A percentile compares a stretch with the other conserved stretches of the same genome.
These are phyloP conservation scores for Electrona antarctica DNA, from an alignment of 2,113 vertebrate species.

Conservation along the genomic window DNA sequence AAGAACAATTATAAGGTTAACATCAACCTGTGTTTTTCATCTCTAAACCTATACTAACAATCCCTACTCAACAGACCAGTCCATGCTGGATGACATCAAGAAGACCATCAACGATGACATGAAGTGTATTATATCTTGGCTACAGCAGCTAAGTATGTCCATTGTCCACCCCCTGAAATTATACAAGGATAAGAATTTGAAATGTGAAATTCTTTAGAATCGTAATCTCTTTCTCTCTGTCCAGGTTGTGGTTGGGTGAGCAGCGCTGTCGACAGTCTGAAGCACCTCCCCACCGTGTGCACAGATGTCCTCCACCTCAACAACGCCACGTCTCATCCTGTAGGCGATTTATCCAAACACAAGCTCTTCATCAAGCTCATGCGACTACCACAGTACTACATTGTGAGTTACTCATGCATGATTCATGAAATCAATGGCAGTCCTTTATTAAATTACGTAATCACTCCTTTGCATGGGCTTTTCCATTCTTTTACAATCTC, in stretches of 20 bases:
- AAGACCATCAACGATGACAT: slow-evolving; percentile 97
- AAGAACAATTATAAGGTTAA: too few relatives aligned
- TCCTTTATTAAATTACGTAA: neutral
- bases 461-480: too few relatives aligned
- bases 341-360: slow-evolving; percentile 92
- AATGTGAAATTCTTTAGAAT: too few relatives aligned
- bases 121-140: slow-evolving; percentile 93
- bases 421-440: neutral
- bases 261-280: slow-evolving; percentile 96
- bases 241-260: slow-evolving; percentile 98
- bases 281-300: slow-evolving; percentile 94
- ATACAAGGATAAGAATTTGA: neutral
- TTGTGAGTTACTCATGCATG: slow-evolving; percentile 82
- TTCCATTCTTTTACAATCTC: neutral
- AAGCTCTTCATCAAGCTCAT: slow-evolving; percentile 96
- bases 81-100: slow-evolving; percentile 93
- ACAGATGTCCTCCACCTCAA: slow-evolving; percentile 91
- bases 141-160: slow-evolving; percentile 91
- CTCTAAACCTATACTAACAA: slow-evolving; percentile 25
- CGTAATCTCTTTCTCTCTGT: slow-evolving; percentile 1
- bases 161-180: slow-evolving; percentile 47
- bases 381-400: slow-evolving; percentile 95
- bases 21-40: neutral
- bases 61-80: slow-evolving; percentile 82
- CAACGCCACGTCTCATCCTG: slow-evolving; percentile 89